These are phyloP conservation scores for Nycticebus coucang DNA, from an alignment of 2,113 vertebrate genomes.

Conservation along the genomic window DNA sequence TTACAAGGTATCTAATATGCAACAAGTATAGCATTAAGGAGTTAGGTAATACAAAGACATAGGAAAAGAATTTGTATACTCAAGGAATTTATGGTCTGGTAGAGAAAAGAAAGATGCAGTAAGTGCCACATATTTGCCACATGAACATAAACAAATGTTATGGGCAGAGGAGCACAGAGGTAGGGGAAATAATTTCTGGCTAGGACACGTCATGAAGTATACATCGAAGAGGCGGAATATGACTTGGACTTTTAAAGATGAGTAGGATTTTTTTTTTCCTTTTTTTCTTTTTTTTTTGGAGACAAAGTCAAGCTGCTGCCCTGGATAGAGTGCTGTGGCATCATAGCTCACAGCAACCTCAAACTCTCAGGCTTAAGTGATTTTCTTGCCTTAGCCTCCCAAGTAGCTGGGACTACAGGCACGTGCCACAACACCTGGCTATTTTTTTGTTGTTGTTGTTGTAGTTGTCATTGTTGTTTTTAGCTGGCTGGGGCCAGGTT, in stretches of 20 bases:
- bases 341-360: too few species aligned
- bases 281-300: too few species aligned
- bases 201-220: slow-evolving; percentile 10
- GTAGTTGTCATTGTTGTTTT: too few species aligned
- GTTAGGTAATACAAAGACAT: not conserved
- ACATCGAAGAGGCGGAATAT: not conserved
- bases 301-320: too few species aligned
- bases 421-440: too few species aligned
- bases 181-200: not conserved
- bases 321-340: too few species aligned
- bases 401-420: too few species aligned
- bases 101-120: not conserved
- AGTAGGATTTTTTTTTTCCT: not conserved
- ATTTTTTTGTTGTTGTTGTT: too few species aligned
- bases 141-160: not conserved
- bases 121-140: not conserved
- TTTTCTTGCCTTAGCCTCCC: too few species aligned
- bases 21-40: not conserved
- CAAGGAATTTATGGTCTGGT: not conserved
- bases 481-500: too few species aligned
- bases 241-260: not conserved
- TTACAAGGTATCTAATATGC: not conserved
- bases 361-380: too few species aligned
- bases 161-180: not conserved
- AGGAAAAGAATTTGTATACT: not conserved